phyloP scores from a whole-genome alignment of 2,113 vertebrate species.

The Camelus dromedarius region DNA sequence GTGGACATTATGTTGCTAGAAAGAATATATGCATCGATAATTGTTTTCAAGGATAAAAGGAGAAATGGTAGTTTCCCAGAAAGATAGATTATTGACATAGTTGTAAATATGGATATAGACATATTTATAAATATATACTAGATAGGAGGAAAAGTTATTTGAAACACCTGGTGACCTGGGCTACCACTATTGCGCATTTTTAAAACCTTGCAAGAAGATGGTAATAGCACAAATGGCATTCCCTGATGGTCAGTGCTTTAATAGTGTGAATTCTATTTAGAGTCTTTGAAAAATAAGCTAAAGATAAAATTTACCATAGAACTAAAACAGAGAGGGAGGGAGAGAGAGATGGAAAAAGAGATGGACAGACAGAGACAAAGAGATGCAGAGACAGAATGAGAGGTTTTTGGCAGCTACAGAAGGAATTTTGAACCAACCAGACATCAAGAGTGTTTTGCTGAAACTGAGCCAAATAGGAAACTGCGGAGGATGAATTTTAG shows the following conservation, averaged over 20 bases:
- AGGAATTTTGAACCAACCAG: background rate
- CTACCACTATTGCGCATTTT: background rate
- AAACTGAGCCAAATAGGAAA: background rate
- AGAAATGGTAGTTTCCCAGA: background rate
- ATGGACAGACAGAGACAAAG: background rate
- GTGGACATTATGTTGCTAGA: background rate
- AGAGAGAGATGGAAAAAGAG: background rate
- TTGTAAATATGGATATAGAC: background rate
- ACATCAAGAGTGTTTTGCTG: background rate
- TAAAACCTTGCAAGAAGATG: background rate
- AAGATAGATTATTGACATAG: background rate
- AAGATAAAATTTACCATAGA: background rate
- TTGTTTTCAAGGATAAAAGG: conserved; percentile 1
- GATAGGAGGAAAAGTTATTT: background rate
- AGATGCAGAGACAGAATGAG: background rate
- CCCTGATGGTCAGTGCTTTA: background rate
- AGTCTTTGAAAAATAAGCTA: background rate
- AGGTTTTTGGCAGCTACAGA: background rate
- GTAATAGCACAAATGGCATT: background rate
- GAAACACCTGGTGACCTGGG: background rate
- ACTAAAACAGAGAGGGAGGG: background rate
- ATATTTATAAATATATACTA: background rate
- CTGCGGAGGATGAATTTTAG: background rate
- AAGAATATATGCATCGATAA: background rate
- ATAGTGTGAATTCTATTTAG: background rate